Evolutionary conservation across 2,888 invertebrate species (phyloP), one percentile per base, ranked within the genome.

Genomic region (Machimus atricapillus): DNA sequence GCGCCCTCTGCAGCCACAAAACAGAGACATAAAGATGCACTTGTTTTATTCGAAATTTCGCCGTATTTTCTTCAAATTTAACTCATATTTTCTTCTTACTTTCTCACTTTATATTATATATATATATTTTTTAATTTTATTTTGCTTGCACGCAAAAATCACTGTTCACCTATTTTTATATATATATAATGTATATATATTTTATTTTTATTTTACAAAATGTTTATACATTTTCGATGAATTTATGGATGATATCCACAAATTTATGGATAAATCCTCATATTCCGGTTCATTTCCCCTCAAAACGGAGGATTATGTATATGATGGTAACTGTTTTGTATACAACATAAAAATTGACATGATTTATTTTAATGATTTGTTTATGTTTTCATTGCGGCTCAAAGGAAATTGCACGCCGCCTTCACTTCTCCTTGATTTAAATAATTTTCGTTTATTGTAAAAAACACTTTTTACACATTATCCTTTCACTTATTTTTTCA

Each of bases 321-420:
- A 82, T 56, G 2, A 52, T 40, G 46, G 52, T 34, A 58, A 82
- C 31, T 82, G 82, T 58, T 82, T 82, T 82, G 82, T 82, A 52
- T 82, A 82, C 58, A 82, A 82, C 82, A 82, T 82, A 82, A 82
- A 82, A 82, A 82, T 82, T 82, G 82, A 58, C 82, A 82, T 82
- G 82, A 82, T 82, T 82, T 58, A 58, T 82, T 56, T 58, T 82
- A 37, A 34, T 82, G 37, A 34, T 58, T 82, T 82, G 58, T 82
- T 82, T 31, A 81, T 82, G 58, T 82, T 82, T 58, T 82, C 31
- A 31, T 78, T 58, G 52, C 52, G n/a, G 52, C 16, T 52, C 52
- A 52, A 52, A 52, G n/a, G 6, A 46, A 52, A 52, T 52, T 82
- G 66, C 66, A 23, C 12, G 56, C 19, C n/a, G 19, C 9, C 23